Evolutionary conservation across 2,797 vertebrate species (phyloP), one percentile per base, ranked within the genome.

Genomic region (Percopsis omiscomaycus): DNA sequence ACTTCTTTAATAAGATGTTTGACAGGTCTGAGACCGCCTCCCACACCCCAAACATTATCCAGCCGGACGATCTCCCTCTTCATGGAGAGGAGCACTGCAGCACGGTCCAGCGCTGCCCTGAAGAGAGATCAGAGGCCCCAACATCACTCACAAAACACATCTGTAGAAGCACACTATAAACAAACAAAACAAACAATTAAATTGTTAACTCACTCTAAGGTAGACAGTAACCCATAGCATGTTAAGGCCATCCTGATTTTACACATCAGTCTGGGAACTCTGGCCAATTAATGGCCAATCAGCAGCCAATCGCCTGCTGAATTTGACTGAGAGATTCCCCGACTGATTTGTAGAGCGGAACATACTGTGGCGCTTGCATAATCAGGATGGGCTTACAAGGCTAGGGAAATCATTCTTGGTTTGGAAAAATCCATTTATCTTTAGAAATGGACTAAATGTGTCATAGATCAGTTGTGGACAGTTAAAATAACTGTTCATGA

Each of bases 1-100:
- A 95, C 95, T 92, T 95, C 94, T 86, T 93, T 96, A 80, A 93
- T 79, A 3, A 95, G 94, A 83, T 94, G 94, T 80, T 92, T 95
- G 73, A 95, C 94, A 0, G 95, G 95, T 85, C 94, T 91, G 74
- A 93, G 94, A 55, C 95, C 95, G 0, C 95, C 95, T 0, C 94
- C 94, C 13, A 95, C 94, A 0, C 95, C 95, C 95, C 95, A 96
- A 55, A 96, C 95, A 0, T 95, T 96, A 85, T 96, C 95, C 9
- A 96, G 82, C 42, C 89, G 89, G 50, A 95, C 91, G 55, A 95
- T 94, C 42, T 91, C 90, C 10, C 84, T 91, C 88, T 95, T 95
- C 89, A 95, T 95, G 69, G 92, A 88, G 62, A 95, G 84, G 60
- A 96, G 83, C 66, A 96, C 92, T 0, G 92, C 91, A 0, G 95